phyloP scores from a whole-genome alignment of 2,113 vertebrate species.

The Corythoichthys intestinalis region DNA sequence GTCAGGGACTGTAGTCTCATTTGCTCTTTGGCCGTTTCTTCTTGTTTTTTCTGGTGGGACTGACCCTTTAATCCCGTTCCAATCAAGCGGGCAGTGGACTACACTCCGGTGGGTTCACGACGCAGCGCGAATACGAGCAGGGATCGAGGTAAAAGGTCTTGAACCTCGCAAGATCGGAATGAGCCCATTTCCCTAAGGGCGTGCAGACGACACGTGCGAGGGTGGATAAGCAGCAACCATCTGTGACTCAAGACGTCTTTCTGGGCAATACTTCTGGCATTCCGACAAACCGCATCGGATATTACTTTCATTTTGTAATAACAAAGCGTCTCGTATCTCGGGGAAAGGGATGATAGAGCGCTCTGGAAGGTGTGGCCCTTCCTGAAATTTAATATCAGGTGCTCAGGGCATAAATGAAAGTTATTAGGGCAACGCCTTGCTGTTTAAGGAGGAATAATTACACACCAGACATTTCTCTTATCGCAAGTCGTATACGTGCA shows the following conservation, averaged over 20 bases:
- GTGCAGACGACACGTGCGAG: constrained; percentile 13
- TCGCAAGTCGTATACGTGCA: neutral
- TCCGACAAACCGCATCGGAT: constrained; percentile 60
- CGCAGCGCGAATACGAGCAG: constrained; percentile 62
- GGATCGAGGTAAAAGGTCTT: constrained; percentile 35
- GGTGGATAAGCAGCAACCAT: constrained; percentile 24
- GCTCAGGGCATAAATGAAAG: constrained; percentile 58
- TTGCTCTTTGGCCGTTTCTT: constrained; percentile 27
- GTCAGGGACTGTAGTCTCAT: too few relatives aligned
- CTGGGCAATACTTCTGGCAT: constrained; percentile 53
- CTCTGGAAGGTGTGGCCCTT: constrained; percentile 44
- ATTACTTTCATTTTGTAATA: constrained; percentile 67
- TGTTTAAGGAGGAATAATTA: neutral
- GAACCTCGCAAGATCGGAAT: constrained; percentile 25
- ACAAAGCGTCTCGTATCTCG: constrained; percentile 59
- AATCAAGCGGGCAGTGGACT: constrained; percentile 39
- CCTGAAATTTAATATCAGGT: constrained; percentile 67
- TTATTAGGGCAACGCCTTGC: neutral
- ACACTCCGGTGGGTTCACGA: constrained; percentile 38
- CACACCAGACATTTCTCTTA: neutral
- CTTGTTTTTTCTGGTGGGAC: constrained; percentile 49
- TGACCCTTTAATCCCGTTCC: constrained; percentile 45
- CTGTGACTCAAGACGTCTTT: constrained; percentile 49
- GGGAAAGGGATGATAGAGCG: constrained; percentile 49
- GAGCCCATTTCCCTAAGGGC: constrained; percentile 39